A percentile compares a stretch with the other conserved stretches of the same genome.
phyloP scores from a whole-genome alignment of 2,113 vertebrate genomes.

The Eublepharis macularius region DNA sequence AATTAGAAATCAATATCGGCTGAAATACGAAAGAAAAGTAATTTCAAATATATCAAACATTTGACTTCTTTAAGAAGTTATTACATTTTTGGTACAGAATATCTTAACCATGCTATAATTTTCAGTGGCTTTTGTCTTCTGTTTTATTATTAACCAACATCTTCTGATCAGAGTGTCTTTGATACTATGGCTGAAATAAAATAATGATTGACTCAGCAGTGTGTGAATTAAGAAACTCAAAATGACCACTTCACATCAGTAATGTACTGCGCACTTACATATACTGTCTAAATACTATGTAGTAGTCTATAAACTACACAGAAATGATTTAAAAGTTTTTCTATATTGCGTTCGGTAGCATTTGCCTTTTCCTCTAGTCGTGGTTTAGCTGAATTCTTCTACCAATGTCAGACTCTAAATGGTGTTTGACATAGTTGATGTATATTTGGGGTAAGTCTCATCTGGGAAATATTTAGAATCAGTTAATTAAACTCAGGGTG shows the following conservation, averaged over 20 bases:
- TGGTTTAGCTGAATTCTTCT: accelerated
- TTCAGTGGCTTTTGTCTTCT: slow-evolving; percentile 51
- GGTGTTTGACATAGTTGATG: background rate
- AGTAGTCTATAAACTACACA: background rate
- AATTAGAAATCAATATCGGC: slow-evolving; percentile 58
- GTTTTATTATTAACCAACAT: slow-evolving; percentile 62
- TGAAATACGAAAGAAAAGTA: slow-evolving; percentile 36
- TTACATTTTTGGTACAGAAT: slow-evolving; percentile 28
- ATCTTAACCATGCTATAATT: slow-evolving; percentile 27
- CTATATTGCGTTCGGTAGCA: background rate
- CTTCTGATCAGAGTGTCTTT: slow-evolving; percentile 43
- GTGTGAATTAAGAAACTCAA: slow-evolving; percentile 42
- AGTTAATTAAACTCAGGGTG: background rate
- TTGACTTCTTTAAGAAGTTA: slow-evolving; percentile 35
- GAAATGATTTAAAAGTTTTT: slow-evolving; percentile 24
- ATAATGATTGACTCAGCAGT: slow-evolving; percentile 46
- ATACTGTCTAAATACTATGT: background rate
- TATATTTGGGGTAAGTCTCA: background rate
- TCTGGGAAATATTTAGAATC: background rate
- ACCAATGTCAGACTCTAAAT: background rate
- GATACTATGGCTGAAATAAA: slow-evolving; percentile 48
- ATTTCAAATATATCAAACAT: slow-evolving; percentile 54
- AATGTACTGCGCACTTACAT: slow-evolving; percentile 29
- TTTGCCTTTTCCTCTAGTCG: background rate
- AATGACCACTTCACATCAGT: slow-evolving; percentile 11